A percentile compares a stretch with the other conserved stretches of the same genome.
Evolutionary conservation across 2,113 vertebrate species (phyloP).

Genomic region (Elachura formosa): DNA sequence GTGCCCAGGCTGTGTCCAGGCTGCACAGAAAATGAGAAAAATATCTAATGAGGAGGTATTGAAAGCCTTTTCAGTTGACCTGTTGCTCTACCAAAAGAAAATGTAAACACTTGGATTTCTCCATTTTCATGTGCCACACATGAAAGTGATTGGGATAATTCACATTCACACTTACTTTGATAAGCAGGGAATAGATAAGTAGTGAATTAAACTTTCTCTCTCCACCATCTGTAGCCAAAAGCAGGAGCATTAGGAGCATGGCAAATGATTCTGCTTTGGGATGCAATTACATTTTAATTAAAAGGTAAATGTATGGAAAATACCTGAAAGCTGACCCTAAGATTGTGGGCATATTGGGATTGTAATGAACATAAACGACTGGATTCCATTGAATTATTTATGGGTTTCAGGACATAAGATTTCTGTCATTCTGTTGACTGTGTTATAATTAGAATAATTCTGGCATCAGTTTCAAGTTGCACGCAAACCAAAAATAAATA

Average conservation of each 20-base stretch:
- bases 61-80: neutral
- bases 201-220: constrained; percentile 6
- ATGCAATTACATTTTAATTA: neutral
- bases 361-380: neutral
- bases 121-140: neutral
- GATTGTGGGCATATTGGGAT: neutral
- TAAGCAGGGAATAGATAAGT: constrained; percentile 15
- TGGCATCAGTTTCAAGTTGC: constrained; percentile 2
- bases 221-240: constrained; percentile 28
- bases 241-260: neutral
- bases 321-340: neutral
- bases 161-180: constrained; percentile 35
- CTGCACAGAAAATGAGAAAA: neutral
- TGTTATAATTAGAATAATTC: constrained; percentile 44
- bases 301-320: neutral
- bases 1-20: neutral
- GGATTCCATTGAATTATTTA: constrained; percentile 23
- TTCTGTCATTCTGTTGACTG: constrained; percentile 38
- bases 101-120: neutral
- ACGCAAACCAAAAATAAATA: constrained; percentile 36
- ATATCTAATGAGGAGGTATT: neutral
- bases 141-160: constrained; percentile 20
- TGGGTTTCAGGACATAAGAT: constrained; percentile 14
- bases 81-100: neutral
- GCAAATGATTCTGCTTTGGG: neutral